Evolutionary conservation across 2,113 vertebrate genomes (phyloP), one percentile per base, ranked within the genome.

Genomic region (Salvelinus fontinalis): DNA sequence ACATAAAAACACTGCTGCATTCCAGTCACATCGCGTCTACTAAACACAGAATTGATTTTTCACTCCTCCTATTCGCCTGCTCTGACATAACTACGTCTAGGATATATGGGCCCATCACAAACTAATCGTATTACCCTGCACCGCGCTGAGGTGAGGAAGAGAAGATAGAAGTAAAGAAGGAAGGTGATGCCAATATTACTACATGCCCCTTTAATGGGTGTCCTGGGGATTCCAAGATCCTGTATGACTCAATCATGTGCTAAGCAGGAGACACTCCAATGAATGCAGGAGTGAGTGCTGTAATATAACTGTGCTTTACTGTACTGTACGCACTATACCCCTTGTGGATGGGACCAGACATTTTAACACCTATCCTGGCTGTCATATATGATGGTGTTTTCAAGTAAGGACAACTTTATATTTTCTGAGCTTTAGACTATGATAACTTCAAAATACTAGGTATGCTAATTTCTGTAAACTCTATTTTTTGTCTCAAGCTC

Each of bases 21-120:
- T 75, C 73, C 31, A n/a, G 64, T 75, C 64, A 67, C 62, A 12
- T 4, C 27, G 3, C 0, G 70, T 57, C 22, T 78, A 31, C 14
- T 18, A 67, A 26, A 73, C 22, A 20, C 48, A 59, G n/a, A 49
- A 79, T 62, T 74, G 49, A 68, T 78, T 78, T 73, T 68, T 66
- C 68, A 4, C 7, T 49, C 44, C 44, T 70, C 20, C 5, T 22
- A n/a, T 22, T 44, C 29, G 44, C 27, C 34, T 73, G 3, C 59
- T 66, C 29, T 51, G 69, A 77, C 69, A 77, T 34, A 72, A 78
- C 62, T 67, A 57, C 67, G 34, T 49, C 51, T 70, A 27, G 29
- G 18, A 73, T 49, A 22, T 69, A 16, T 22, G 48, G 54, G 22
- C 62, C 22, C 74, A 49, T 57, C 12, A 2, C 8, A 22, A 57